Percentiles rank a stretch among this genome's conserved stretches.
These are phyloP conservation scores for Cotesia typhae DNA, from an alignment of 1,140 invertebrate species.

Conservation along the genomic window DNA sequence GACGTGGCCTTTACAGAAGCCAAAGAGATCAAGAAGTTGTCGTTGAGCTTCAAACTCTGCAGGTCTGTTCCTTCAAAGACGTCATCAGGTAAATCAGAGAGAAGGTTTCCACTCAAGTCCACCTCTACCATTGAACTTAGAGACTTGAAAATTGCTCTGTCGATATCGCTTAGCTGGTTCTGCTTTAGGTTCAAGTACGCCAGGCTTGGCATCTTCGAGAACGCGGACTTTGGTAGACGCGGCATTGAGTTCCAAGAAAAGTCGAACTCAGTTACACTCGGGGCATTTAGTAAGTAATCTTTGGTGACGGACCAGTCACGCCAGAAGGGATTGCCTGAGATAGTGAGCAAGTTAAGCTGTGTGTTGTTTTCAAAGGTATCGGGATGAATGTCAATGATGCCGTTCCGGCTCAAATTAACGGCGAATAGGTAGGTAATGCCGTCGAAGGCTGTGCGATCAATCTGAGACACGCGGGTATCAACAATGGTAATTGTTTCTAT, in stretches of 20 bases:
- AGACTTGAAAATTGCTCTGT: conserved; percentile 69
- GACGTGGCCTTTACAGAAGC: conserved; percentile 65
- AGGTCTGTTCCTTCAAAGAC: conserved; percentile 71
- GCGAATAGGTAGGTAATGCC: conserved; percentile 72
- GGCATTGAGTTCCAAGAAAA: conserved; percentile 73
- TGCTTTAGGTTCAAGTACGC: conserved; percentile 72
- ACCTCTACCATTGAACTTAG: conserved; percentile 72
- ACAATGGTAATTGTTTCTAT: conserved; percentile 59
- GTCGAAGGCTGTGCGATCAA: conserved; percentile 70
- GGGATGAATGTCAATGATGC: conserved; percentile 70
- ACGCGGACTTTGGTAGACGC: conserved; percentile 69
- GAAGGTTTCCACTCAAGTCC: conserved; percentile 72
- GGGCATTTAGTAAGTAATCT: conserved; percentile 69
- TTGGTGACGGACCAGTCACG: conserved; percentile 44
- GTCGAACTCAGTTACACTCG: conserved; percentile 73
- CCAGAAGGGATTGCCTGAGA: conserved; percentile 71
- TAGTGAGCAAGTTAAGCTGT: conserved; percentile 71
- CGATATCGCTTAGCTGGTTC: conserved; percentile 71
- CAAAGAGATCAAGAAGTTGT: conserved; percentile 52
- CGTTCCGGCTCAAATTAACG: conserved; percentile 74
- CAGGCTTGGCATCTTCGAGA: conserved; percentile 70
- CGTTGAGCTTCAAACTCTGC: conserved; percentile 66
- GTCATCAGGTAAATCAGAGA: conserved; percentile 68
- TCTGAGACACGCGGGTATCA: conserved; percentile 55
- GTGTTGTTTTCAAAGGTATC: conserved; percentile 74